A percentile compares a stretch with the other conserved stretches of the same genome.
Conservation (phyloP, 2,888 invertebrate species). For the Dasypogon diadema region DNA sequence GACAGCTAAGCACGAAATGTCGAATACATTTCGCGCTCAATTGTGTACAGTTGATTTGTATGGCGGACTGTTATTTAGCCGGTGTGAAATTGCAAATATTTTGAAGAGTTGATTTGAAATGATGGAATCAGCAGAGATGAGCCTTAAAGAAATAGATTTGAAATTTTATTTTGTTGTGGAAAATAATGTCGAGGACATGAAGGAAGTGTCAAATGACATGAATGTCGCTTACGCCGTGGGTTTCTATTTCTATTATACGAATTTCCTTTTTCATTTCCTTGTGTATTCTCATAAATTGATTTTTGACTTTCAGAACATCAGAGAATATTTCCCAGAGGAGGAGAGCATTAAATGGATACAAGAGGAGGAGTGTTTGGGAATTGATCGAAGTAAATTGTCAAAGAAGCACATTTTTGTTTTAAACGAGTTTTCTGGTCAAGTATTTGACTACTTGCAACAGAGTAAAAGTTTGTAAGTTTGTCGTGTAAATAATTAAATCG, state of each 20-base stretch:
- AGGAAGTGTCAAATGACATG: slow-evolving; percentile 52
- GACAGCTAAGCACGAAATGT: background rate
- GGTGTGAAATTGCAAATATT: no score
- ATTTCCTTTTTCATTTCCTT: background rate
- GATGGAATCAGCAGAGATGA: slow-evolving; percentile 27
- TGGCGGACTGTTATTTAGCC: no score
- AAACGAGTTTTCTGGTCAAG: slow-evolving; percentile 80
- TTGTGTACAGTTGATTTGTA: background rate
- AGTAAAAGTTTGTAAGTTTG: slow-evolving; percentile 79
- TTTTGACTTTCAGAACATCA: slow-evolving; percentile 59
- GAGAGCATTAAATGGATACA: slow-evolving; percentile 73
- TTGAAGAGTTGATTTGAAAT: no score
- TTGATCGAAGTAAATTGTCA: slow-evolving; percentile 72
- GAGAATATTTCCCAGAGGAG: slow-evolving; percentile 62
- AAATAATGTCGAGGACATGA: slow-evolving; percentile 30
- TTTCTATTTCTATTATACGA: background rate
- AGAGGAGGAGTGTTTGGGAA: slow-evolving; percentile 72
- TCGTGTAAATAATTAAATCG: background rate
- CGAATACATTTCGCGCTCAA: slow-evolving; percentile 8
- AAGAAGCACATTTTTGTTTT: slow-evolving; percentile 83
- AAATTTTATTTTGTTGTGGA: slow-evolving; percentile 52
- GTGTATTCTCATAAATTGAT: no score
- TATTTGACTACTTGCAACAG: slow-evolving; percentile 75
- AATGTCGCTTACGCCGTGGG: slow-evolving; percentile 43
- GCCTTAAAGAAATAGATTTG: slow-evolving; percentile 50